Evolutionary conservation across 2,888 invertebrate species (phyloP).

Genomic region (Operophtera brumata): DNA sequence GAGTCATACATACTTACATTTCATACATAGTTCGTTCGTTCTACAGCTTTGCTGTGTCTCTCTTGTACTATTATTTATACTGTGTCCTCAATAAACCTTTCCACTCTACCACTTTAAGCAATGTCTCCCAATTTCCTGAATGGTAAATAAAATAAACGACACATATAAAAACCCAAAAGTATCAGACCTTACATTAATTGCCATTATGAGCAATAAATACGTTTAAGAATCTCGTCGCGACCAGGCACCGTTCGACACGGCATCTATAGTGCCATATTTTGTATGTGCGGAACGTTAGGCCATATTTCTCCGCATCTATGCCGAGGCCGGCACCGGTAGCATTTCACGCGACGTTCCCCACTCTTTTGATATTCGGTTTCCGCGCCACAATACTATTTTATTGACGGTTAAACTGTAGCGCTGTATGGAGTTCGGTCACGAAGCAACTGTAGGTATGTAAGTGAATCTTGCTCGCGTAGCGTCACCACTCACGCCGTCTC

Average conservation of each 20-base stretch:
- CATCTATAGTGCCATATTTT: slow-evolving; percentile 56
- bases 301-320: slow-evolving; percentile 68
- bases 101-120: too few species aligned
- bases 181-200: slow-evolving; percentile 22
- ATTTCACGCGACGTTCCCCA: slow-evolving; percentile 71
- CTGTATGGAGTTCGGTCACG: slow-evolving; percentile 60
- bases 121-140: neutral
- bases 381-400: slow-evolving; percentile 68
- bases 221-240: slow-evolving; percentile 5
- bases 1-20: too few species aligned
- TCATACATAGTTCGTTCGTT: too few species aligned
- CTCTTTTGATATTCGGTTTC: slow-evolving; percentile 73
- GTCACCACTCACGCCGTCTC: slow-evolving; percentile 41
- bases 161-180: neutral
- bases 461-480: slow-evolving; percentile 48
- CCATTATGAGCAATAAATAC: slow-evolving; percentile 19
- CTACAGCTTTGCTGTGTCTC: too few species aligned
- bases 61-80: too few species aligned
- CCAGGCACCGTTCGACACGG: slow-evolving; percentile 57
- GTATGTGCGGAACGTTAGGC: slow-evolving; percentile 60
- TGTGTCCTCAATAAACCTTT: too few species aligned
- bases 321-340: slow-evolving; percentile 61
- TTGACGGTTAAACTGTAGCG: slow-evolving; percentile 62
- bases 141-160: neutral
- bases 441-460: slow-evolving; percentile 57